Conservation (phyloP, 2,113 vertebrate genomes). For the Myxocyprinus asiaticus region DNA sequence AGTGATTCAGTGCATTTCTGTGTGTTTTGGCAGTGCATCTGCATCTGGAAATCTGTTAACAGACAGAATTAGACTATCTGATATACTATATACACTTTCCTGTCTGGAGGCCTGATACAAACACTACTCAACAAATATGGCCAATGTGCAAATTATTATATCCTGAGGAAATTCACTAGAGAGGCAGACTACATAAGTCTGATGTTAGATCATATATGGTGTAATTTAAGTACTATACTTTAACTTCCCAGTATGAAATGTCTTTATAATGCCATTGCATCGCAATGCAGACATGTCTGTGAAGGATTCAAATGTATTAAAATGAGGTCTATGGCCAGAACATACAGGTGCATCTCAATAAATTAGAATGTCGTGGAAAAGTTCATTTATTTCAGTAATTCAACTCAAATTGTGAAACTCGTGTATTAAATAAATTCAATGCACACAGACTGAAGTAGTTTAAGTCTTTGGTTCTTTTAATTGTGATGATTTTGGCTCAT, state of each 20-base stretch:
- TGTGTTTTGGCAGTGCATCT: not conserved
- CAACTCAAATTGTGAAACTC: no score
- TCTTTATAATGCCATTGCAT: not conserved
- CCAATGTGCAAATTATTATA: not conserved
- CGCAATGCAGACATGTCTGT: not conserved
- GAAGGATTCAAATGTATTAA: not conserved
- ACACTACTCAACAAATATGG: not conserved
- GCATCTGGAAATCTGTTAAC: not conserved
- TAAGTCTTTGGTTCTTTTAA: no score
- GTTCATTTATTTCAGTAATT: no score
- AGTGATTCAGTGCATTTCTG: not conserved
- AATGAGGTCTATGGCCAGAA: not conserved
- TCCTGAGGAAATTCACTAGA: slow-evolving; percentile 13
- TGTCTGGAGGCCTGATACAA: not conserved
- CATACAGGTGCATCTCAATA: no score
- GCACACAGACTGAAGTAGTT: no score
- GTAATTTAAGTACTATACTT: not conserved
- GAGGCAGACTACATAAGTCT: not conserved
- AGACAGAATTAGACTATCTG: not conserved
- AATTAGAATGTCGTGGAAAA: no score
- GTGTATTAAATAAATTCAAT: no score
- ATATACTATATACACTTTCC: not conserved
- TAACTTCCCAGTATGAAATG: not conserved
- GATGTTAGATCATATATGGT: not conserved
- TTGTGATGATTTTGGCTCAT: no score